These are phyloP conservation scores for Nesidiocoris tenuis DNA, from an alignment of 2,888 invertebrate species.

Conservation along the genomic window DNA sequence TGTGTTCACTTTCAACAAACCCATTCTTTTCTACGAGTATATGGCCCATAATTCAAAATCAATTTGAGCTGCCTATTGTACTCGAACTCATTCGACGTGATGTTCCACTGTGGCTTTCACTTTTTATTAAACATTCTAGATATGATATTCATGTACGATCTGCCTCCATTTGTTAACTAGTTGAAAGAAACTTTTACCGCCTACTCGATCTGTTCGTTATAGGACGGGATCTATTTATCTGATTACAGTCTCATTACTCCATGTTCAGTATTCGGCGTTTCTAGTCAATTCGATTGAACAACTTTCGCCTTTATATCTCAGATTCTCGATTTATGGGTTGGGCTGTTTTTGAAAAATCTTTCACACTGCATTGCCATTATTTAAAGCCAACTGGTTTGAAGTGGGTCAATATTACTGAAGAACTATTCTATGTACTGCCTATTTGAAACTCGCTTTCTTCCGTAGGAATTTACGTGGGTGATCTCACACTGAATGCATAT, in stretches of 20 bases:
- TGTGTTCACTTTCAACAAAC: no score
- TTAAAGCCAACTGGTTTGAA: no score
- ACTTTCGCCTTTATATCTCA: constrained; percentile 1
- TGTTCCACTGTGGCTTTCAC: neutral
- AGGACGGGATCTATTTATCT: constrained; percentile 25
- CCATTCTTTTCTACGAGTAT: neutral
- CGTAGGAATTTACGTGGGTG: no score
- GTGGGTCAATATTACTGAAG: no score
- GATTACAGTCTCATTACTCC: constrained; percentile 31
- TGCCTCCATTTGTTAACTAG: neutral
- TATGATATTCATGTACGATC: neutral
- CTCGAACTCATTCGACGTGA: neutral
- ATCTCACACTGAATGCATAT: no score
- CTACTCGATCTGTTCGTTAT: constrained; percentile 33
- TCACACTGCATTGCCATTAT: no score
- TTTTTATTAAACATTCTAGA: neutral
- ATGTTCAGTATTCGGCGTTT: neutral
- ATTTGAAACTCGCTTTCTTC: no score
- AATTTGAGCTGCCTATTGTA: neutral
- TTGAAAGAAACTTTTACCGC: constrained; percentile 22
- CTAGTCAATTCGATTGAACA: constrained; percentile 10
- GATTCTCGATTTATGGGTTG: neutral
- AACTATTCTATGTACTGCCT: no score
- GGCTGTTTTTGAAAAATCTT: neutral
- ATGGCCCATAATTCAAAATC: neutral